A percentile compares a stretch with the other conserved stretches of the same genome.
Evolutionary conservation across 2,113 vertebrate genomes (phyloP).

Genomic region (Loxodonta africana): DNA sequence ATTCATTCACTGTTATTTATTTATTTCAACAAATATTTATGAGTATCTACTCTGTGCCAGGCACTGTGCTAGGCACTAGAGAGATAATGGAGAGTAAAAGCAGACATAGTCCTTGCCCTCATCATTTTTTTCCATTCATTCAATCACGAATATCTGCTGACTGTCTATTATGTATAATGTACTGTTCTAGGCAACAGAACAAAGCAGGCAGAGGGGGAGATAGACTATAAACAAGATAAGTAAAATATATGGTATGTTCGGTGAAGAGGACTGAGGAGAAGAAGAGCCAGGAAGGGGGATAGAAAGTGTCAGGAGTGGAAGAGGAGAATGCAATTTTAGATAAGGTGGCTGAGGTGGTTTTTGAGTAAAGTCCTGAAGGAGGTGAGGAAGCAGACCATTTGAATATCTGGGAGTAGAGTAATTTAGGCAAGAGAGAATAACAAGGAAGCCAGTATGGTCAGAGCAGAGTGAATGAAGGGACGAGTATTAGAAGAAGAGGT

Average conservation of each 20-base stretch:
- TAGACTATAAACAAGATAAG: not conserved
- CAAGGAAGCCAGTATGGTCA: not conserved
- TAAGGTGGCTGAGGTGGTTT: not conserved
- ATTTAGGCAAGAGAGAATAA: not conserved
- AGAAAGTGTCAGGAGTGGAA: not conserved
- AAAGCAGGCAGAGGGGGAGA: not conserved
- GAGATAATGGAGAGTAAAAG: not conserved
- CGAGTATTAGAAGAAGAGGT: not conserved
- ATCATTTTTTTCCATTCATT: not conserved
- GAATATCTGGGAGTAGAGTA: not conserved
- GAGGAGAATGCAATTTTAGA: not conserved
- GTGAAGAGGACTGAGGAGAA: not conserved
- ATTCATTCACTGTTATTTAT: not conserved
- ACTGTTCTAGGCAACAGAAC: slow-evolving; percentile 3
- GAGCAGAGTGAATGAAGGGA: not conserved
- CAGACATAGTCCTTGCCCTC: not conserved
- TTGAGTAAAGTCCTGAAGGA: not conserved
- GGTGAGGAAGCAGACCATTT: not conserved
- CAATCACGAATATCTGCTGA: not conserved
- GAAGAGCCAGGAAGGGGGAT: not conserved
- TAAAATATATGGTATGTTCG: not conserved
- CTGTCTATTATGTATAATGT: not conserved
- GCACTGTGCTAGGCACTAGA: not conserved
- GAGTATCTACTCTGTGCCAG: not conserved
- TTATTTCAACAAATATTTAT: slow-evolving; percentile 8